These are phyloP conservation scores for Crossaster papposus DNA, from an alignment of 53 echinoderm and acorn worm species.

Conservation along the genomic window DNA sequence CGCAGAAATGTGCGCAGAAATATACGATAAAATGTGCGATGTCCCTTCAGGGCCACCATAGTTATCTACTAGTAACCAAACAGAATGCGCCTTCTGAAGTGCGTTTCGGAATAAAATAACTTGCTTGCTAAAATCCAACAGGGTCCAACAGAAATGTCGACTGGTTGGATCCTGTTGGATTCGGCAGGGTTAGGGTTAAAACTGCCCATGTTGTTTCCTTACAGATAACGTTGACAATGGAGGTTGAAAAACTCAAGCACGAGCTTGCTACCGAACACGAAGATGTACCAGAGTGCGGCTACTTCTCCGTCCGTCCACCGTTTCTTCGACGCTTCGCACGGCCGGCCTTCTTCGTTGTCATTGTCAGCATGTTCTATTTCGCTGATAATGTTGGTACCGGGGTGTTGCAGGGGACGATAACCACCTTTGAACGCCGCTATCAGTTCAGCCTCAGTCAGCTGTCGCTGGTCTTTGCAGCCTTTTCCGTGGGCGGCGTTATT, in stretches of 20 bases:
- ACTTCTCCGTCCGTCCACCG: conserved; percentile 6
- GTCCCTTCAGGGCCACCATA: too few relatives aligned
- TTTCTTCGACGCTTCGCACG: conserved; percentile 25
- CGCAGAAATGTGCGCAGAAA: too few relatives aligned
- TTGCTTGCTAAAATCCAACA: too few relatives aligned
- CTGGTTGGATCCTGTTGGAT: too few relatives aligned
- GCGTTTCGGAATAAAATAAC: too few relatives aligned
- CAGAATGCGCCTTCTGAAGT: too few relatives aligned
- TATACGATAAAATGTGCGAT: too few relatives aligned
- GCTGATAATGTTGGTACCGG: background rate
- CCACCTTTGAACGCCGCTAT: conserved; percentile 15
- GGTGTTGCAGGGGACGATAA: conserved; percentile 12
- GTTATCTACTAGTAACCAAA: too few relatives aligned
- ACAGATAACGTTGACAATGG: background rate
- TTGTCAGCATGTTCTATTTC: conserved; percentile 1
- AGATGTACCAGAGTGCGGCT: background rate
- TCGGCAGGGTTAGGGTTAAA: too few relatives aligned
- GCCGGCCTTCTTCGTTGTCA: background rate
- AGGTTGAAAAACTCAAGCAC: background rate
- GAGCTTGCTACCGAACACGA: background rate
- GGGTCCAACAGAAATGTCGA: too few relatives aligned
- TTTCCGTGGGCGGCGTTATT: conserved; percentile 15
- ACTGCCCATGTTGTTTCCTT: too few relatives aligned
- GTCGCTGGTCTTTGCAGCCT: background rate
- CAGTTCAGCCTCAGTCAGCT: conserved; percentile 13